Percentiles rank a stretch among this genome's conserved stretches.
Conservation (phyloP, 2,888 invertebrate genomes). For the Dione juno region DNA sequence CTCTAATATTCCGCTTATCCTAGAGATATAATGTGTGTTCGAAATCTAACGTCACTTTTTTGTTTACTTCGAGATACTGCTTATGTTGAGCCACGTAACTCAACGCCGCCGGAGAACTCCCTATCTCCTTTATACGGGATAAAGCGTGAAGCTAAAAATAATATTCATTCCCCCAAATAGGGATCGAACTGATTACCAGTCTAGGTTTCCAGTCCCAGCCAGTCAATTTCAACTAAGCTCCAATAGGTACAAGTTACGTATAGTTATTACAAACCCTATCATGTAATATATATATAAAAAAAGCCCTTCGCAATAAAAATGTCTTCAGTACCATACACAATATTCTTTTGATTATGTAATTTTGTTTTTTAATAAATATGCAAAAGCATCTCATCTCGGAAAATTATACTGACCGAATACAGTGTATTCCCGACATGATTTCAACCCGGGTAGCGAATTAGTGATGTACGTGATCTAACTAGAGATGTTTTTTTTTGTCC, state of each 20-base stretch:
- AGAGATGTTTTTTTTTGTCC: slow-evolving; percentile 69
- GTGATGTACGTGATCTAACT: slow-evolving; percentile 75
- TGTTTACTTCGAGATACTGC: too few species aligned
- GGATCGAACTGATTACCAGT: too few species aligned
- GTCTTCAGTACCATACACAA: slow-evolving; percentile 9
- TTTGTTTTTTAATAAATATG: slow-evolving; percentile 40
- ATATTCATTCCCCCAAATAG: too few species aligned
- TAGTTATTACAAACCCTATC: neutral
- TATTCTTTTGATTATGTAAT: slow-evolving; percentile 15
- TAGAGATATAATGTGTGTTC: too few species aligned
- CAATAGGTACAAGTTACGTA: neutral
- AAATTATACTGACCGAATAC: slow-evolving; percentile 67
- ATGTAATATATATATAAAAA: slow-evolving; percentile 5
- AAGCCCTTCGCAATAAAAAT: slow-evolving; percentile 6
- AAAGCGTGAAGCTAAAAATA: too few species aligned
- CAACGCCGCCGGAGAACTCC: too few species aligned
- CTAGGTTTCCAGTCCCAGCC: too few species aligned
- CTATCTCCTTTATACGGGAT: neutral
- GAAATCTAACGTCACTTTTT: too few species aligned
- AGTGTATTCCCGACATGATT: slow-evolving; percentile 74
- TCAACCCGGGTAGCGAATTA: slow-evolving; percentile 74
- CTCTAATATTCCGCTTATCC: too few species aligned
- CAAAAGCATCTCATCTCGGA: slow-evolving; percentile 52
- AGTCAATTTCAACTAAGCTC: neutral
- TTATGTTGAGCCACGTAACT: too few species aligned